Base-by-base conservation (phyloP, 1,140 invertebrate genomes). In the Penaeus japonicus region DNA sequence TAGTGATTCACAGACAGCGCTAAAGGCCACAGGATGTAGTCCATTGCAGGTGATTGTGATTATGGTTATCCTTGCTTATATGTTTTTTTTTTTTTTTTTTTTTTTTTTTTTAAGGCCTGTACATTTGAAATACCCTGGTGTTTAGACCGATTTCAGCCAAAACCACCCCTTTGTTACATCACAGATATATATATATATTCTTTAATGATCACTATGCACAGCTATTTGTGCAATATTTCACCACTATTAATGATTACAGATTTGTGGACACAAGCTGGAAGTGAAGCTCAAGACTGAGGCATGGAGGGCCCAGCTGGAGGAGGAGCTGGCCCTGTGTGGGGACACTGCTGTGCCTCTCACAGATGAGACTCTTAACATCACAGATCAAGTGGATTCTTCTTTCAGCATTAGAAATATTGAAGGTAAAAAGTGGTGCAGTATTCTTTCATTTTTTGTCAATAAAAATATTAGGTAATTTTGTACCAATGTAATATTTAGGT, bases 251-350 rank as follows among this genome's bases (percentile, higher is more conserved):
- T 47, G 27, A 15, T 75, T 80, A 4, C 92, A 95, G 92, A 94
- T 97, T 54, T 95, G 94, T 90, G 95, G 95, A 7, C 94, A 96
- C 89, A 93, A 94, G 7, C 93, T 98, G 10, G 93, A 93, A 62
- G 94, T 98, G 18, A 93, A 94, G n/a, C 93, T 98, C 1, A 97
- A 97, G 92, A 97, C 97, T 0, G 94, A 95, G 1, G 94, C 97
- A 89, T 99, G 97, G 97, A 94, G 96, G 54, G 94, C 95, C 53
- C 94, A 96, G 90, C 95, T 97, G 17, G 94, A 96, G 91, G 95
- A 96, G 79, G 97, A 98, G 93, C 95, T 98, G 90, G 95, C 94
- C 77, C 93, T 97, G 18, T 97, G 96, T 92, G 95, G 95, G 22
- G 96, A 96, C 90, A 97, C 97, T 91, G 97, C 96, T 4, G 93